These are phyloP conservation scores for Gulo gulo DNA, from an alignment of 2,113 vertebrate genomes.

Conservation along the genomic window DNA sequence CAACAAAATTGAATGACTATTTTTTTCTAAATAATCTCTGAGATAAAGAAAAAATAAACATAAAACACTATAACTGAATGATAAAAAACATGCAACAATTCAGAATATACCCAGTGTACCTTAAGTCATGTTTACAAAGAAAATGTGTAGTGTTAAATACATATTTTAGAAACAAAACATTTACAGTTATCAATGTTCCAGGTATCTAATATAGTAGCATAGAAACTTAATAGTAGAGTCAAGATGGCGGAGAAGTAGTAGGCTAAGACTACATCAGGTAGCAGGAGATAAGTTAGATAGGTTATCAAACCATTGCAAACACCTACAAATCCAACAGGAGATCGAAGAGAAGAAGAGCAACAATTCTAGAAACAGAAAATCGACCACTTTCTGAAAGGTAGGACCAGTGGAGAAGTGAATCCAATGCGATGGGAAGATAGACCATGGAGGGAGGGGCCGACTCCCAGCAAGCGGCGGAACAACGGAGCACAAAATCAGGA, in stretches of 20 bases:
- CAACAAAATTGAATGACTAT: background rate
- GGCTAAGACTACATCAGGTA: no score
- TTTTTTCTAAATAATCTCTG: background rate
- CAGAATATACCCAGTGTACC: background rate
- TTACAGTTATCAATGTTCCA: background rate
- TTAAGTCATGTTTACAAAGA: background rate
- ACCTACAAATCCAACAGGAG: no score
- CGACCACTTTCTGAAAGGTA: no score
- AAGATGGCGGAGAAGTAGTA: no score
- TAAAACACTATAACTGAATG: background rate
- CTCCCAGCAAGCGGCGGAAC: no score
- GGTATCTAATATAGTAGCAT: background rate
- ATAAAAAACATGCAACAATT: background rate
- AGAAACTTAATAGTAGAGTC: background rate
- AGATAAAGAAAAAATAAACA: background rate
- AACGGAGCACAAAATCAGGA: no score
- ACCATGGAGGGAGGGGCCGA: accelerated
- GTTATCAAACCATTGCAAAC: no score
- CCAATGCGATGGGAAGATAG: no score
- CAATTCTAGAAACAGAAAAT: no score
- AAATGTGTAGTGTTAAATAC: background rate
- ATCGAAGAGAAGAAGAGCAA: no score
- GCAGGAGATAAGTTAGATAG: no score
- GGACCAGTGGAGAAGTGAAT: no score
- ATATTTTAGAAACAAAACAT: background rate